Conservation (phyloP, 2,113 vertebrate genomes). For the Phaetusa simplex region DNA sequence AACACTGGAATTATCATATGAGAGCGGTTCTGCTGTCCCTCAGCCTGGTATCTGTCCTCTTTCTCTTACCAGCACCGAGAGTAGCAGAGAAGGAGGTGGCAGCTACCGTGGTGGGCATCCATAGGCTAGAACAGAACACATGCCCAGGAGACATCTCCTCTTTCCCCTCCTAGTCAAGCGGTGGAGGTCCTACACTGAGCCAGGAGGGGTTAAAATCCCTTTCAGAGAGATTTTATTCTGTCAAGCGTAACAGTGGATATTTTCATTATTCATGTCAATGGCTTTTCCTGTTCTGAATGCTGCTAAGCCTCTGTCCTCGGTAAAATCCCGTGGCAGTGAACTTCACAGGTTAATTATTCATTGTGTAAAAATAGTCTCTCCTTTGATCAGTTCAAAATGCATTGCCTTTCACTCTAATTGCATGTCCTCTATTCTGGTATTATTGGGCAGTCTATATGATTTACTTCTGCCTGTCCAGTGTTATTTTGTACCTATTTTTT, state of each 20-base stretch:
- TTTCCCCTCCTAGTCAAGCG: background rate
- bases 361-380: constrained; percentile 33
- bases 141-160: background rate
- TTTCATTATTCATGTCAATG: constrained; percentile 49
- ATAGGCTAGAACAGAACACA: background rate
- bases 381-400: constrained; percentile 44
- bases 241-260: background rate
- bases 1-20: background rate
- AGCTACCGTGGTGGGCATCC: background rate
- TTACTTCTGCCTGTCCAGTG: background rate
- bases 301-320: background rate
- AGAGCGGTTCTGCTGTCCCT: background rate
- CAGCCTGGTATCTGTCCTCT: background rate
- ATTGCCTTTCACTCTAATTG: background rate
- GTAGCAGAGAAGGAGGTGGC: background rate
- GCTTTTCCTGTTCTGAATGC: constrained; percentile 39
- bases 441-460: background rate
- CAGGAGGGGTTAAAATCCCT: constrained; percentile 2
- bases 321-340: constrained; percentile 10
- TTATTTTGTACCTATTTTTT: constrained; percentile 19
- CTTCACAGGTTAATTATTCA: constrained; percentile 56
- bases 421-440: background rate
- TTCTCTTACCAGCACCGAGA: background rate
- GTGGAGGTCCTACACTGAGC: background rate
- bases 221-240: constrained; percentile 29